Base-by-base conservation (phyloP, 2,888 invertebrate genomes). In the Cheilosia soror region DNA sequence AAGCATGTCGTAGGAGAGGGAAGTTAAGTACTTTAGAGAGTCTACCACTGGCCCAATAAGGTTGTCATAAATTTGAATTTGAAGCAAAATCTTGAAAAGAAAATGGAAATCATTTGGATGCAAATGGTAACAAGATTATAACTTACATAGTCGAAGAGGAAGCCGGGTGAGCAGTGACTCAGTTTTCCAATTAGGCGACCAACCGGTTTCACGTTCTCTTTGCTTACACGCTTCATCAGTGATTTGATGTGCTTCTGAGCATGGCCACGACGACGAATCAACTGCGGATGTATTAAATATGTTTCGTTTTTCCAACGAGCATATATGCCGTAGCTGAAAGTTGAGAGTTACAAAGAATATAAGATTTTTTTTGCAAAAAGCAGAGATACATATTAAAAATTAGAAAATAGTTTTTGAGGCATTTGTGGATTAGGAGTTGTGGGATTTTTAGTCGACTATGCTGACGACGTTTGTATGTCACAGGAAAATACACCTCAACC, bases 201-300 rank as follows among this genome's bases (percentile, higher is more conserved):
- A 83, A 98, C 97, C 1, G 97, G 98, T 92, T 99, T 99, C 5
- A 99, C 98, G 90, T 98, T 99, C 92, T 99, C 99, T 91, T 99
- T 99, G 89, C 98, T 98, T 44, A 98, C 97, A 86, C 97, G 95
- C 93, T 99, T 99, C 97, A 99, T 98, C 44, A 99, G 96, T 88
- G 98, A 98, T 91, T 98, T 98, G 60, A 98, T 97, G 89, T 97
- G 95, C 90, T 98, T 98, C 88, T 98, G 94, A 0, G 97, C 96
- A 90, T 97, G 96, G 0, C 97, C 98, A 51, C 96, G 94, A 42
- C 97, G 96, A 25, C 96, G 94, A 90, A 98, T 94, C 68, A 99
- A 92, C 49, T 96, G 94, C 0, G 99, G 97, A 92, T 98, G 97
- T 57, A 96, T 93, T 79, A 95, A 94, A 88, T 96, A 95, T 0